Evolutionary conservation across 1,140 invertebrate species (phyloP), one percentile per base, ranked within the genome.

Genomic region (Drosophila kikkawai): DNA sequence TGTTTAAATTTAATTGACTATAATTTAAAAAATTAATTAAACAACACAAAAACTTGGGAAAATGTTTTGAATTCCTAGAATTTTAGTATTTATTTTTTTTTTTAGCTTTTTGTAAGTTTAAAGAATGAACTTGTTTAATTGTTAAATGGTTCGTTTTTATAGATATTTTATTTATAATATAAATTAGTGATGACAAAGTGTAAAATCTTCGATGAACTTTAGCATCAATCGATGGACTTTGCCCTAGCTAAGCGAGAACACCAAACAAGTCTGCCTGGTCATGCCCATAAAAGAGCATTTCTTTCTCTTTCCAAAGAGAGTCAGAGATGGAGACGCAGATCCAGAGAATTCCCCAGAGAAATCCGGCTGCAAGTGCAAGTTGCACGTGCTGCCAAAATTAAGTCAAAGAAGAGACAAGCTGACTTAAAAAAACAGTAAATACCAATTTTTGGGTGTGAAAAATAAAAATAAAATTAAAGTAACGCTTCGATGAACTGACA

Each of bases 401-500:
- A 32, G 12, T 39, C 32, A 22, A 22, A 58, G 37, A 78, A 32
- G 13, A 22, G 26, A 26, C n/a, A 19, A n/a, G 9, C 13, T 4
- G 15, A 19, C 53, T 37, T 13, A 17, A 29, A 22, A 11, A 55
- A 37, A 22, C 47, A 19, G 36, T 39, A 7, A 34, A 36, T 55
- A 50, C 51, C 19, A 9, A 19, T 51, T n/a, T 2, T 13, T 29
- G 41, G 29, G 42, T 34, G 15, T 19, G 42, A 36, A 70, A 47
- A 45, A 59, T 22, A 39, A 29, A 63, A 41, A 47, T 7, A 37
- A 39, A 39, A 51, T 86, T 69, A 60, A 70, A 44, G 66, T 81
- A 70, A 85, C 75, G 82, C 82, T 85, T 44, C 69, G 70, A 75
- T 68, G 59, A 47, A 56, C 63, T 82, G 66, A 61, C 75, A 79